Percentiles rank a stretch among this genome's conserved stretches.
phyloP scores from a whole-genome alignment of 2,113 vertebrate species.

The Chaetura pelagica region DNA sequence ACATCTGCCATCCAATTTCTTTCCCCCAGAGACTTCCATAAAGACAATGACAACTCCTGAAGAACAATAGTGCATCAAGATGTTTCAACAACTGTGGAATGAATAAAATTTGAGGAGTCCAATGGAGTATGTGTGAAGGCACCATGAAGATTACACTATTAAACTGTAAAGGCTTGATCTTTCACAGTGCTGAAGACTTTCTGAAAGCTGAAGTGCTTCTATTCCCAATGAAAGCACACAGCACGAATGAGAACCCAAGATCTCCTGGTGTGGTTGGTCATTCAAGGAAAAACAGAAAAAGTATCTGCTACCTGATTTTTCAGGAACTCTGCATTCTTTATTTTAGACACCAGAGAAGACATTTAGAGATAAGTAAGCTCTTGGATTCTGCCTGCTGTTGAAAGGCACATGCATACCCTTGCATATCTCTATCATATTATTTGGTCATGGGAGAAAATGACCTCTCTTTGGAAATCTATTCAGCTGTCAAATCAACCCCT shows the following conservation, averaged over 20 bases:
- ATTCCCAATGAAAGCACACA: not conserved
- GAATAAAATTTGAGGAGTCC: not conserved
- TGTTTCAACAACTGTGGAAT: not conserved
- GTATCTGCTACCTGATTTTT: not conserved
- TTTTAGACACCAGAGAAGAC: constrained; percentile 34
- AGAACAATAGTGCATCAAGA: not conserved
- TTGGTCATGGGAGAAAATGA: constrained; percentile 62
- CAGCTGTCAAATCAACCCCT: constrained; percentile 57
- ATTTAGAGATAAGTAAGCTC: constrained; percentile 43
- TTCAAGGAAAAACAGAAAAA: not conserved
- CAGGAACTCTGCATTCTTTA: constrained; percentile 43
- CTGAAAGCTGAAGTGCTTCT: not conserved
- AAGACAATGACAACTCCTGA: not conserved
- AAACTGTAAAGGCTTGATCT: not conserved
- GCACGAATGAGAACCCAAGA: not conserved
- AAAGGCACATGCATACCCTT: constrained; percentile 48
- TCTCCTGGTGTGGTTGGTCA: not conserved
- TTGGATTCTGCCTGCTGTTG: constrained; percentile 40
- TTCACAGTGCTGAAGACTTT: not conserved
- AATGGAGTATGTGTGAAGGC: not conserved
- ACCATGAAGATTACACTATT: not conserved
- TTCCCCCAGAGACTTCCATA: not conserved
- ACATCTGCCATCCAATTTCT: not conserved
- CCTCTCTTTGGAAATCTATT: constrained; percentile 53
- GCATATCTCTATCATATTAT: constrained; percentile 52